Evolutionary conservation across 2,113 vertebrate species (phyloP), one percentile per base, ranked within the genome.

Genomic region (Chaetura pelagica): DNA sequence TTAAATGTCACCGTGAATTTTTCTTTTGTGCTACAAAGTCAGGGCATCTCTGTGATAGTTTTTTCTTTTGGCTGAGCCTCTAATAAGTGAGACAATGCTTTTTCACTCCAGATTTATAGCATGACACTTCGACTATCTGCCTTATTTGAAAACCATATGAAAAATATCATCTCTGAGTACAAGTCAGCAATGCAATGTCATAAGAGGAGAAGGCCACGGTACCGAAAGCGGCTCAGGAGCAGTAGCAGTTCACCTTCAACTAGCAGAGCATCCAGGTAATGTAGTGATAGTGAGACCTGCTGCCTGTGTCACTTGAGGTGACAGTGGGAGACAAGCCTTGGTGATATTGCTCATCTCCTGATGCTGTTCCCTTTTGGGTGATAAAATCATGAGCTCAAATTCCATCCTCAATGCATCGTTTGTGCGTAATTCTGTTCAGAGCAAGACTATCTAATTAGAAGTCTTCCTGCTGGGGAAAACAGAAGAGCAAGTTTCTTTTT

Each of bases 51-150:
- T 42, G 3, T 62, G 34, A 13, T 18, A 38, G 6, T 5, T 57
- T 55, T 84, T 59, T 15, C n/a, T 71, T 93, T 78, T 78, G 82
- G 12, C 34, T 85, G 30, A 40, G 42, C 22, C 66, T 72, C 18
- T 35, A 29, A 18, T 42, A 52, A 82, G 6, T 29, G 10, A 12
- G 24, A 11, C 20, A 6, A 1, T 92, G 54, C 35, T 35, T 67
- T 93, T 88, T 87, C 23, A 62, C 80, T 93, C 44, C 94, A 99
- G 99, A 99, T 99, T 92, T 99, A 99, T 95, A 99, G 98, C 95
- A 99, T 99, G 99, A 99, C 99, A 11, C 98, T 99, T 95, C 98
- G 99, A 95, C 96, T 99, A 83, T 99, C 99, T 35, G 99, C 99
- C 93, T 99, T 99, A 97, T 99, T 99, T 96, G 99, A 99, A 98